Evolutionary conservation across 92 coral and sea anemone species (phyloP), one percentile per base, ranked within the genome.

Genomic region (Palythoa caribaeorum): DNA sequence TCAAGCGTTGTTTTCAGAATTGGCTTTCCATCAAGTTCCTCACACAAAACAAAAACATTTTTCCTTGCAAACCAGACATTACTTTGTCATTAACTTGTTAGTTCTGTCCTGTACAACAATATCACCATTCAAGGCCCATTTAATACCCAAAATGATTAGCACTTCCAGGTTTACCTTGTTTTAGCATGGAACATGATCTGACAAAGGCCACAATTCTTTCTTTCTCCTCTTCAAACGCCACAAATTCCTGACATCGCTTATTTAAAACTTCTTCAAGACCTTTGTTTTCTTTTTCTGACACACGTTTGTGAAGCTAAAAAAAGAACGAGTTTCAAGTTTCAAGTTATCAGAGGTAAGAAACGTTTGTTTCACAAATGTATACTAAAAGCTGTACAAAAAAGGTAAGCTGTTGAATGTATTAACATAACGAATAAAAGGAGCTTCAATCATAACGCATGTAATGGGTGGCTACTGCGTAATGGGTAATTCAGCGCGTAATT

Each of bases 191-290:
- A 74, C 89, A 87, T 28, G 88, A 80, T 76, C 77, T 57, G 55
- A 93, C 71, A 63, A 93, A 91, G 52, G 59, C 74, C 16, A 51
- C 72, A 38, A 93, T 68, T 17, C 79, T 50, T 1, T 69, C 85
- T 37, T 83, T 39, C 71, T 93, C 94, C 38, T 87, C 78, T 66
- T 77, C 79, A 83, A 91, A 93, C 40, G 96, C 92, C 9, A 2
- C 5, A 9, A 89, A 88, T 44, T 93, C 96, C 21, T 88, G 92
- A 55, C 66, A 50, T 79, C 88, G 73, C 68, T 53, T 77, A 75
- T 88, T 47, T 60, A 78, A 77, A 16, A 37, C 66, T 37, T 79
- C 84, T 63, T 79, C 60, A 53, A 79, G 84, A 10, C 66, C 73
- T 37, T 79, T 39, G 38, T 77, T 54, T 10, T 39, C 84, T 38